Conservation (phyloP, 2,888 invertebrate species). For the Arge pagana region DNA sequence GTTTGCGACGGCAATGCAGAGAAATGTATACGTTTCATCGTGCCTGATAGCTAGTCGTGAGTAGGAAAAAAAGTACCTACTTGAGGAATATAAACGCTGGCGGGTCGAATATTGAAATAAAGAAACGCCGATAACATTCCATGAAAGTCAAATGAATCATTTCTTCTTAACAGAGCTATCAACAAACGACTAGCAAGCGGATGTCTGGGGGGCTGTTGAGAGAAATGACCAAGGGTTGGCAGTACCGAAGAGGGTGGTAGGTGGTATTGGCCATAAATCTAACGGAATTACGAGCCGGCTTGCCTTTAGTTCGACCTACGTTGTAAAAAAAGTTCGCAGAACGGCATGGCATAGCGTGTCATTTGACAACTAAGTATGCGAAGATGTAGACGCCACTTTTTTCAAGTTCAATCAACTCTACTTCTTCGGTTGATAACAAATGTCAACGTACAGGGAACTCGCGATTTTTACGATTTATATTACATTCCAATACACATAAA, state of each 20-base stretch:
- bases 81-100: no score
- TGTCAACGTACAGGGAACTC: no score
- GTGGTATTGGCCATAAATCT: slow-evolving; percentile 18
- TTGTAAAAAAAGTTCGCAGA: slow-evolving; percentile 19
- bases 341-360: slow-evolving; percentile 23
- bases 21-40: no score
- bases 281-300: slow-evolving; percentile 20
- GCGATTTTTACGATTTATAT: no score
- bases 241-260: neutral
- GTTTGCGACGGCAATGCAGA: no score
- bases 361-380: slow-evolving; percentile 15
- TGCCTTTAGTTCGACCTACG: slow-evolving; percentile 17
- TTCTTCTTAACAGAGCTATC: slow-evolving; percentile 22
- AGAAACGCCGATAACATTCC: slow-evolving; percentile 10
- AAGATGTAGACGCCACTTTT: no score
- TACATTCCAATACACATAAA: no score
- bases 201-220: slow-evolving; percentile 2
- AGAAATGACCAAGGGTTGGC: neutral
- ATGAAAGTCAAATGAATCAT: slow-evolving; percentile 24
- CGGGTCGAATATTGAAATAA: no score
- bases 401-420: no score
- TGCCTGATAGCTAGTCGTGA: no score
- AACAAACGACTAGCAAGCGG: slow-evolving; percentile 4
- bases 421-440: no score
- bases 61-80: no score